A percentile compares a stretch with the other conserved stretches of the same genome.
These are phyloP conservation scores for Scarus forsteni DNA, from an alignment of 2,797 vertebrate genomes.

Conservation along the genomic window DNA sequence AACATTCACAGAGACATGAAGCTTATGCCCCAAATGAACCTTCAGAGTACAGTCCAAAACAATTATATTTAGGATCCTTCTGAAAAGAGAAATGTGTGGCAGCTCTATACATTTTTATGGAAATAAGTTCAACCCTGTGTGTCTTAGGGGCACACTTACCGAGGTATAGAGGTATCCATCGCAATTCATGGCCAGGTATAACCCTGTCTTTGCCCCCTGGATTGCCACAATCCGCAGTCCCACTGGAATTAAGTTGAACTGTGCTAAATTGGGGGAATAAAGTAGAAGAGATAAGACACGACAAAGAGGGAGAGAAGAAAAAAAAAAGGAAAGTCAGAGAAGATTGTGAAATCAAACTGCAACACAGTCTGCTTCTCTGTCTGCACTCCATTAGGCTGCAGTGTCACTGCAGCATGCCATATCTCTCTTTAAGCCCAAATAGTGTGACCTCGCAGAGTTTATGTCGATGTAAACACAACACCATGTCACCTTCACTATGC, in stretches of 20 bases:
- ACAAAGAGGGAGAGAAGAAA: conserved; percentile 28
- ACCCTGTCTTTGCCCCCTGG: conserved; percentile 96
- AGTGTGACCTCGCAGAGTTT: conserved; percentile 50
- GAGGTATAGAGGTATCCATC: conserved; percentile 94
- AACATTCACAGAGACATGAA: conserved; percentile 17
- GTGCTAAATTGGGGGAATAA: conserved; percentile 86
- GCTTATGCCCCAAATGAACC: conserved; percentile 10
- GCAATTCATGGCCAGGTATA: conserved; percentile 98
- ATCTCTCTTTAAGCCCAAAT: conserved; percentile 43
- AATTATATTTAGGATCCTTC: background rate
- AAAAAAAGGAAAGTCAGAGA: conserved; percentile 33
- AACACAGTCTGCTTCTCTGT: conserved; percentile 26
- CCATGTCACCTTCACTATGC: conserved; percentile 59
- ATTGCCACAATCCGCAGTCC: conserved; percentile 98
- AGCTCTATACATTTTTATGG: conserved; percentile 3
- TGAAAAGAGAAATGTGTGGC: conserved; percentile 9
- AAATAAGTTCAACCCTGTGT: background rate
- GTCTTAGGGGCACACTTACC: conserved; percentile 73
- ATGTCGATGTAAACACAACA: conserved; percentile 57
- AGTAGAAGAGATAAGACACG: conserved; percentile 29
- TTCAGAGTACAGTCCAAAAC: conserved; percentile 6
- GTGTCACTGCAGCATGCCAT: conserved; percentile 23
- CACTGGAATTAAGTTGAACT: conserved; percentile 99
- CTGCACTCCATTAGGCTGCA: conserved; percentile 37
- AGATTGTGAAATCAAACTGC: conserved; percentile 29